These are phyloP conservation scores for Pogona vitticeps DNA, from an alignment of 2,113 vertebrate species.

Conservation along the genomic window DNA sequence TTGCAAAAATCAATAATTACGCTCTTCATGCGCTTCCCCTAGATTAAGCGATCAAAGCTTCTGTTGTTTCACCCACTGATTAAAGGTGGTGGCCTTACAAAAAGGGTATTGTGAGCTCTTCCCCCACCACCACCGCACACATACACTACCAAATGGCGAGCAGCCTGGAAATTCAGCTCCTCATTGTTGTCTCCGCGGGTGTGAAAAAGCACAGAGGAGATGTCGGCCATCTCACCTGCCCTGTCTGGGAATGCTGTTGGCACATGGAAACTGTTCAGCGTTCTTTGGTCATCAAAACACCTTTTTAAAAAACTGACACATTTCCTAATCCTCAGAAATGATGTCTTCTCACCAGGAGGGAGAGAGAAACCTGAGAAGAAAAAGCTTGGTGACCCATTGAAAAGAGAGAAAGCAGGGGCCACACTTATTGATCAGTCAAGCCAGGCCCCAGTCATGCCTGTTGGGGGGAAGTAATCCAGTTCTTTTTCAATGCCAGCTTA, in stretches of 20 bases:
- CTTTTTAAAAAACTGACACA: neutral
- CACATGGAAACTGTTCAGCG: neutral
- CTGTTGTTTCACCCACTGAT: neutral
- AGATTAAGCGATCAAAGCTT: neutral
- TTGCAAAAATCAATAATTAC: neutral
- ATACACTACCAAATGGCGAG: conserved; percentile 13
- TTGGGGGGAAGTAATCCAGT: conserved; percentile 58
- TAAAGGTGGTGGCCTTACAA: neutral
- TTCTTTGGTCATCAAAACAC: neutral
- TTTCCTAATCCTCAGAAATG: neutral
- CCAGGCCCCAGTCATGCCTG: accelerated
- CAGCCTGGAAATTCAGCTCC: conserved; percentile 12
- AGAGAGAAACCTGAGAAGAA: neutral
- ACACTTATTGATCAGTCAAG: neutral
- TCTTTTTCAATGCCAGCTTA: conserved; percentile 76
- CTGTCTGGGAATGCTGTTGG: conserved; percentile 38
- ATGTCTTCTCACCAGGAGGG: neutral
- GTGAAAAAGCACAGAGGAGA: conserved; percentile 34
- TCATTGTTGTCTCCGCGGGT: conserved; percentile 33
- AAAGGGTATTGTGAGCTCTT: conserved; percentile 11
- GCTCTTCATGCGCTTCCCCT: neutral
- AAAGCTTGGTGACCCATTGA: neutral
- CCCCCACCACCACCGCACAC: neutral
- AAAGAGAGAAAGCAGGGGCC: neutral
- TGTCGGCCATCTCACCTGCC: conserved; percentile 33